Evolutionary conservation across 2,797 vertebrate species (phyloP).

Genomic region (Astyanax mexicanus): DNA sequence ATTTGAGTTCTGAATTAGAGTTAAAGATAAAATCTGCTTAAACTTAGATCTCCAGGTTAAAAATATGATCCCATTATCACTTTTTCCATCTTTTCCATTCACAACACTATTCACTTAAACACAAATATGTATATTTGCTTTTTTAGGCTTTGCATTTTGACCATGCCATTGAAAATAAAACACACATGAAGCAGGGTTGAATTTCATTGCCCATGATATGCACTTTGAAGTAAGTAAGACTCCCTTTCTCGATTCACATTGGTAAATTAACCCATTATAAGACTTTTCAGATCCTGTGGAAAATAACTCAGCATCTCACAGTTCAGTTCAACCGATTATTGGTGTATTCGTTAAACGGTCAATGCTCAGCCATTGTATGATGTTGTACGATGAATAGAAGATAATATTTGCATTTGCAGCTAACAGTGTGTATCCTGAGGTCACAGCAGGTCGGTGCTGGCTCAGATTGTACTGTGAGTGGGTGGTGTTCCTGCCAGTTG

Average conservation of each 20-base stretch:
- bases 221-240: background rate
- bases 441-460: background rate
- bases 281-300: slow-evolving; percentile 3
- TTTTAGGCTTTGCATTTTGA: background rate
- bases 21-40: background rate
- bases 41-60: background rate
- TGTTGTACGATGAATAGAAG: background rate
- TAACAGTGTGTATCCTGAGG: slow-evolving; percentile 18
- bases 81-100: too few relatives aligned
- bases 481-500: slow-evolving; percentile 14
- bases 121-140: too few relatives aligned
- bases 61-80: too few relatives aligned
- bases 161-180: background rate
- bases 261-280: background rate
- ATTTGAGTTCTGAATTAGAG: too few relatives aligned
- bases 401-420: slow-evolving; percentile 22
- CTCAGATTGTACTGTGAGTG: slow-evolving; percentile 12
- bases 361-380: slow-evolving; percentile 20
- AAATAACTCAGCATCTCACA: slow-evolving; percentile 2
- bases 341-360: slow-evolving; percentile 16
- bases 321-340: slow-evolving; percentile 11
- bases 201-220: background rate
- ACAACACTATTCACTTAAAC: too few relatives aligned
- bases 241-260: background rate
- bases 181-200: background rate